Percentiles rank a stretch among this genome's conserved stretches.
phyloP scores from a whole-genome alignment of 2,797 vertebrate species.

The Xyrichtys novacula region DNA sequence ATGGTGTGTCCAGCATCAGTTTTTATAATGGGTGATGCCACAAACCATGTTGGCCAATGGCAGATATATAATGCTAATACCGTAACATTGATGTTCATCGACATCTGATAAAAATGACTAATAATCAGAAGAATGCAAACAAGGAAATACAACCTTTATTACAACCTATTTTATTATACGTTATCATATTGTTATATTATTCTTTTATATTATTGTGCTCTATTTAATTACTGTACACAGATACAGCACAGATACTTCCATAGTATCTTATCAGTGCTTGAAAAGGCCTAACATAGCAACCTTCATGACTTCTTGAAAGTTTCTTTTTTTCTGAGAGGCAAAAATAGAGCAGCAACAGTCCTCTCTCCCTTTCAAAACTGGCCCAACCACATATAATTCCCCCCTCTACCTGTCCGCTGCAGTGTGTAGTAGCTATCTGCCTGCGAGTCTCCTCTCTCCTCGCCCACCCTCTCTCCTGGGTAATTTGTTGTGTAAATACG shows the following conservation, averaged over 20 bases:
- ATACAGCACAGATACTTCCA: slow-evolving; percentile 7
- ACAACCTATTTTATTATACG: too few relatives aligned
- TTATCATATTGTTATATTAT: too few relatives aligned
- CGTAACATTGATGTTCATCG: too few relatives aligned
- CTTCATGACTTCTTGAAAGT: slow-evolving; percentile 20
- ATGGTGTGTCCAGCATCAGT: too few relatives aligned
- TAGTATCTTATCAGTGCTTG: slow-evolving; percentile 18
- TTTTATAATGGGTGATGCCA: too few relatives aligned
- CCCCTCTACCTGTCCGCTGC: slow-evolving; percentile 61
- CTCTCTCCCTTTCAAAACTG: slow-evolving; percentile 50
- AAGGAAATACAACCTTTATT: too few relatives aligned
- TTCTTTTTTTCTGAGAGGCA: slow-evolving; percentile 7
- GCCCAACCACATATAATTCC: slow-evolving; percentile 55
- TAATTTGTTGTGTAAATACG: slow-evolving; percentile 87
- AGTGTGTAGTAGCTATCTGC: slow-evolving; percentile 52
- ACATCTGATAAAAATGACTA: too few relatives aligned
- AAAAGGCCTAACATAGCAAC: slow-evolving; percentile 31
- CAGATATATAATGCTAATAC: too few relatives aligned
- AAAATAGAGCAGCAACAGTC: slow-evolving; percentile 43
- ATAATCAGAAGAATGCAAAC: too few relatives aligned
- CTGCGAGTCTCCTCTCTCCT: slow-evolving; percentile 44
- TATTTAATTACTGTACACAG: neutral
- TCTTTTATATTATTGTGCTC: too few relatives aligned
- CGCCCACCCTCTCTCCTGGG: slow-evolving; percentile 71
- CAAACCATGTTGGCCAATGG: too few relatives aligned